These are phyloP conservation scores for Camponotus floridanus DNA, from an alignment of 1,140 invertebrate species.

Conservation along the genomic window DNA sequence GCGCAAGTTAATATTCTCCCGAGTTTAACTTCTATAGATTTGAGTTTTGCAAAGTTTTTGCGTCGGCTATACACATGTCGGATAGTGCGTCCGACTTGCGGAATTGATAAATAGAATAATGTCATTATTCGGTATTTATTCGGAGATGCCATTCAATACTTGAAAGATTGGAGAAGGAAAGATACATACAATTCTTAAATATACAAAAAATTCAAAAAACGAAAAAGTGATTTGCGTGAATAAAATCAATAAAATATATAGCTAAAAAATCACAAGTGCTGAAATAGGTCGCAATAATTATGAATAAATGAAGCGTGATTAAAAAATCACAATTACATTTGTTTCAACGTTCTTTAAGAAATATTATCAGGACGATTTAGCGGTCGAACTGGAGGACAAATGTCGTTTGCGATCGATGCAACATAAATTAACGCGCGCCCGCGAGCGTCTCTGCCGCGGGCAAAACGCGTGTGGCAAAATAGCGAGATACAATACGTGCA, in stretches of 20 bases:
- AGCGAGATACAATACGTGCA: conserved; percentile 52
- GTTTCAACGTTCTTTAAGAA: too few relatives aligned
- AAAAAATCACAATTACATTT: background rate
- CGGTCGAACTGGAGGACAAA: background rate
- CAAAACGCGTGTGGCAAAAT: conserved; percentile 57
- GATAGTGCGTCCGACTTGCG: background rate
- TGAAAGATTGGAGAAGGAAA: background rate
- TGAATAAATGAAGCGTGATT: too few relatives aligned
- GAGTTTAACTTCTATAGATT: conserved; percentile 41
- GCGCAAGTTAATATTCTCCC: conserved; percentile 31
- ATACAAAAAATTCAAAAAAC: background rate
- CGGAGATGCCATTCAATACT: background rate
- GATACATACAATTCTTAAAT: background rate
- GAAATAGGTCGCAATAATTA: too few relatives aligned
- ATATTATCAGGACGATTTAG: background rate
- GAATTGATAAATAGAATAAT: background rate
- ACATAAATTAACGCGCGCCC: conserved; percentile 34
- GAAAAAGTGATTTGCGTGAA: too few relatives aligned
- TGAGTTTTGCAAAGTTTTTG: conserved; percentile 28
- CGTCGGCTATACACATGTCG: conserved; percentile 4
- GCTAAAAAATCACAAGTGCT: too few relatives aligned
- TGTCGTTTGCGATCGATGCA: background rate
- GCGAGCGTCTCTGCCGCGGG: conserved; percentile 30
- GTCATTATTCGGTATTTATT: conserved; percentile 11
- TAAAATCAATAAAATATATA: too few relatives aligned